Conservation (phyloP, 2,113 vertebrate species). For the Cololabis saira region DNA sequence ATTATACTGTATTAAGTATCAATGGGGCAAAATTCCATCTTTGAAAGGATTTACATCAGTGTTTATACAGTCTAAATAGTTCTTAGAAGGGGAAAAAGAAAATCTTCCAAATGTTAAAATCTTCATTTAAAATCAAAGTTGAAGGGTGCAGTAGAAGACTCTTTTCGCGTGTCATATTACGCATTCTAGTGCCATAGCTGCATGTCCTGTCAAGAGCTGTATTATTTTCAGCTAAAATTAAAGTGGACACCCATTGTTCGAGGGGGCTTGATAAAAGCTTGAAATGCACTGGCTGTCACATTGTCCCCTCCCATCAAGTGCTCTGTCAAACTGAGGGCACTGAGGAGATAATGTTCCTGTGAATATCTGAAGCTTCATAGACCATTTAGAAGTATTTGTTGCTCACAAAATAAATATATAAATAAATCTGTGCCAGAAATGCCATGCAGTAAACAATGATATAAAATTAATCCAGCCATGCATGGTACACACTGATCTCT, state of each 20-base stretch:
- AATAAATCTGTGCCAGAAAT: slow-evolving; percentile 9
- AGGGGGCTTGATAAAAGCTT: slow-evolving; percentile 41
- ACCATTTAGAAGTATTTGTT: slow-evolving; percentile 23
- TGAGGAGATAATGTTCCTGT: slow-evolving; percentile 14
- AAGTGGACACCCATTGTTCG: slow-evolving; percentile 22
- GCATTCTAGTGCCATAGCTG: slow-evolving; percentile 16
- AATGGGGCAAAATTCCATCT: background rate
- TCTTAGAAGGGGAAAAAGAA: background rate
- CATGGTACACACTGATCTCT: background rate
- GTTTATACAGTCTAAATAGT: background rate
- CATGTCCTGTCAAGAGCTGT: slow-evolving; percentile 12
- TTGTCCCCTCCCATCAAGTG: slow-evolving; percentile 22
- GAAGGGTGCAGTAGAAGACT: slow-evolving; percentile 1
- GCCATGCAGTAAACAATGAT: background rate
- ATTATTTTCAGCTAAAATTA: slow-evolving; percentile 60
- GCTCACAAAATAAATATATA: background rate
- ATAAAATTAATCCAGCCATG: background rate
- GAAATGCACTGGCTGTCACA: slow-evolving; percentile 25
- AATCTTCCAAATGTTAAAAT: background rate
- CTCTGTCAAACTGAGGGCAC: slow-evolving; percentile 27
- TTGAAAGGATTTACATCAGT: background rate
- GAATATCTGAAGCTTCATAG: slow-evolving; percentile 42
- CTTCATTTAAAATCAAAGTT: slow-evolving; percentile 2
- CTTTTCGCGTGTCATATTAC: slow-evolving; percentile 21
- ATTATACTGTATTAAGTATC: no score